Percentiles rank a stretch among this genome's conserved stretches.
Evolutionary conservation across 2,888 invertebrate genomes (phyloP).

Genomic region (Acronicta alni): DNA sequence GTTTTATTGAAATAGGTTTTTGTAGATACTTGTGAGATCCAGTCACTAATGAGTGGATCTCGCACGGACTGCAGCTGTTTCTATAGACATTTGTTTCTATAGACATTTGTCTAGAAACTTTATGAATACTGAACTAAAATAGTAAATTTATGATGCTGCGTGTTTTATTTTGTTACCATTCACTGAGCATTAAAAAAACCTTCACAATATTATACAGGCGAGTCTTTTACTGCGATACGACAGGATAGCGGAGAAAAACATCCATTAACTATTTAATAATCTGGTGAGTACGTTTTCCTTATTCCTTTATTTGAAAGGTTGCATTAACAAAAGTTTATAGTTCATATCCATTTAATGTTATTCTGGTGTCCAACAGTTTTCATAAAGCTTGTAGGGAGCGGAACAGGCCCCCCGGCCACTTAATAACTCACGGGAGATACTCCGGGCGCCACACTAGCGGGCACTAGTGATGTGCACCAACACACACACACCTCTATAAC

Average conservation of each 20-base stretch:
- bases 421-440: conserved; percentile 47
- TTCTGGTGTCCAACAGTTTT: conserved; percentile 5
- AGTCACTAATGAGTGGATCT: not conserved
- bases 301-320: not conserved
- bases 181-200: too few relatives aligned
- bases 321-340: not conserved
- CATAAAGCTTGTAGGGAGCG: conserved; percentile 24
- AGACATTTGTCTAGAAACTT: too few relatives aligned
- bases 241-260: too few relatives aligned
- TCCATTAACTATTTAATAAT: too few relatives aligned
- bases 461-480: conserved; percentile 30
- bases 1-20: not conserved
- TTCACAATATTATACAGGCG: too few relatives aligned
- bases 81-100: too few relatives aligned
- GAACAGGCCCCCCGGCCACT: conserved; percentile 19
- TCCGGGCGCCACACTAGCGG: conserved; percentile 40
- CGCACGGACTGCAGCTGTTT: too few relatives aligned
- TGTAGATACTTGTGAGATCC: not conserved
- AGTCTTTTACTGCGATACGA: too few relatives aligned
- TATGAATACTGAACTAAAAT: too few relatives aligned
- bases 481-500: conserved; percentile 33
- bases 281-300: too few relatives aligned
- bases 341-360: conserved; percentile 1
- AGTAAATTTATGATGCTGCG: too few relatives aligned
- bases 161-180: too few relatives aligned